These are phyloP conservation scores for Siniperca scherzeri DNA, from an alignment of 2,797 vertebrate genomes.

Conservation along the genomic window DNA sequence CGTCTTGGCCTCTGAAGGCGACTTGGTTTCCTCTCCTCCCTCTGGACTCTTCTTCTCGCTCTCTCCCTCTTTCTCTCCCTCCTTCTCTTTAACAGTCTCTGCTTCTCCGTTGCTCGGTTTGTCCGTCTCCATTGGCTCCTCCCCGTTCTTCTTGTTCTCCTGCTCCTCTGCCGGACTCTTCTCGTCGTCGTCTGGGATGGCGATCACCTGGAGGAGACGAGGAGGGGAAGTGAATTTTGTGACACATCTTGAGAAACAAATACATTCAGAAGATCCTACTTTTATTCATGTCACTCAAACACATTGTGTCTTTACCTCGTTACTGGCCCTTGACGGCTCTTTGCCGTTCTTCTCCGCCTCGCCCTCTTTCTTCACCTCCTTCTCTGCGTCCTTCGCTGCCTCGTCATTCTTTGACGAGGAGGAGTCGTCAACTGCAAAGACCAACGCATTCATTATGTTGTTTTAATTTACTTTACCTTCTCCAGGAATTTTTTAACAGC, in stretches of 20 bases:
- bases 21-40: conserved; percentile 69
- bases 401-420: conserved; percentile 77
- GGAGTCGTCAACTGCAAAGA: conserved; percentile 71
- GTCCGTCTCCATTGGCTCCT: conserved; percentile 78
- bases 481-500: too few relatives aligned
- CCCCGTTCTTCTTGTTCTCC: conserved; percentile 71
- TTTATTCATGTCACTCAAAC: not conserved
- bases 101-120: conserved; percentile 72
- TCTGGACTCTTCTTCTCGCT: conserved; percentile 71
- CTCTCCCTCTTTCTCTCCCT: conserved; percentile 54
- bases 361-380: conserved; percentile 79
- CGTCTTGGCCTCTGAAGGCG: conserved; percentile 61
- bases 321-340: conserved; percentile 64
- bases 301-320: conserved; percentile 68
- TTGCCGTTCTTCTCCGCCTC: conserved; percentile 78
- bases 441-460: not conserved
- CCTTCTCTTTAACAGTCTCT: conserved; percentile 58
- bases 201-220: conserved; percentile 75
- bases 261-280: not conserved
- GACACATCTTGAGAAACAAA: too few relatives aligned
- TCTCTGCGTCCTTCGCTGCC: conserved; percentile 81
- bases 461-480: not conserved
- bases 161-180: conserved; percentile 65
- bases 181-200: conserved; percentile 85
- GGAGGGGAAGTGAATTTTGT: not conserved